Base-by-base conservation (phyloP, 2,888 invertebrate genomes). In the Taphrorychus bicolor region DNA sequence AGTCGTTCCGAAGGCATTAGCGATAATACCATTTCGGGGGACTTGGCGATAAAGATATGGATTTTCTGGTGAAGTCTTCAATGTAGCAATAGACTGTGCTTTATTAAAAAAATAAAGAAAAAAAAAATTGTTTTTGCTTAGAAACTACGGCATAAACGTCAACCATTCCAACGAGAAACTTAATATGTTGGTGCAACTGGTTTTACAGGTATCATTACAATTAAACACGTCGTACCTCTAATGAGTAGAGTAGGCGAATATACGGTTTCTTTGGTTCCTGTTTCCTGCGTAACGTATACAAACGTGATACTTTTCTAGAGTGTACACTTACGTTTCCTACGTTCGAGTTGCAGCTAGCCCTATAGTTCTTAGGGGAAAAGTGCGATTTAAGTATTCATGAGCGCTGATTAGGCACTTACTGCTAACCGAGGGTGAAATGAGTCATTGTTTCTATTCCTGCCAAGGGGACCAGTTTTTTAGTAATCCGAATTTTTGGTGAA, bases 1-100 rank as follows among this genome's bases (percentile, higher is more conserved):
- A 54, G 66, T 48, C 66, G 66, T 63, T 63, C 40, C 24, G 32
- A 53, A 49, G 54, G 66, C 66, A 66, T 66, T 66, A 66, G 66
- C 59, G 66, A 66, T 66, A 66, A 66, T 66, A 66, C 66, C 59
- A 66, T 66, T 66, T 66, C 24, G 59, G 53, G 49, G 64, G 52
- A 45, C 61, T 11, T 45, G 56, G 66, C 48, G 61, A 66, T 66
- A 66, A 66, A 66, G 52, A 52, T 52, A 52, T 21, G 52, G 52
- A 22, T 21, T 52, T 52, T 52, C 52, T 19, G 19, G 52, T 21
- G 52, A 5, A 19, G 52, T 19, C 52, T 18, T 52, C 19, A 52
- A 14, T 11, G 22, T 14, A 11, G 7, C 22, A 18, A 19, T 52
- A 18, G 32, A 11, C 9, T 7, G 11, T 32, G 32, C 52, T 52